These are phyloP conservation scores for Phthorimaea operculella DNA, from an alignment of 1,140 invertebrate genomes.

Conservation along the genomic window DNA sequence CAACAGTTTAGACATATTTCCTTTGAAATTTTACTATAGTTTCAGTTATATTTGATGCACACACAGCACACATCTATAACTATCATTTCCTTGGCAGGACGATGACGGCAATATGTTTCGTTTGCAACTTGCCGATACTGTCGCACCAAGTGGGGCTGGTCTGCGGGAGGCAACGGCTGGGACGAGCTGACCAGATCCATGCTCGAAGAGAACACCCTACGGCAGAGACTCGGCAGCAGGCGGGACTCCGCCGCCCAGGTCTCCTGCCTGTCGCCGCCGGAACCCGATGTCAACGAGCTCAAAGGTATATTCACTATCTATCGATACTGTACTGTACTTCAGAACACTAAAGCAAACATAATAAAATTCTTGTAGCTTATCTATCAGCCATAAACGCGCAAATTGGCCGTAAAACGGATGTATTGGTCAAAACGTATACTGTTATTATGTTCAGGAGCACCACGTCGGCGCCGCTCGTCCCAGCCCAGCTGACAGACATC, in stretches of 20 bases:
- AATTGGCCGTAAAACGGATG: neutral
- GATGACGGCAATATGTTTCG: slow-evolving; percentile 94
- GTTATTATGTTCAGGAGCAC: slow-evolving; percentile 49
- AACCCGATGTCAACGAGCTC: slow-evolving; percentile 72
- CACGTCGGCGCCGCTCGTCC: slow-evolving; percentile 81
- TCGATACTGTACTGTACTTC: no score
- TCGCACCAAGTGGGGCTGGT: slow-evolving; percentile 92
- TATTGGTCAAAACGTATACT: neutral
- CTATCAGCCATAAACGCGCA: neutral
- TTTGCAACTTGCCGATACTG: slow-evolving; percentile 93
- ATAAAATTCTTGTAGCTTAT: no score
- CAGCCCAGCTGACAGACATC: slow-evolving; percentile 87
- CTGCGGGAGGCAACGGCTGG: slow-evolving; percentile 92
- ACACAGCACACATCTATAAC: neutral
- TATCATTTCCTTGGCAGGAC: slow-evolving; percentile 73
- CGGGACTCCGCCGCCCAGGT: slow-evolving; percentile 91
- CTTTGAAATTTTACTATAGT: neutral
- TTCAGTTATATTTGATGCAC: neutral
- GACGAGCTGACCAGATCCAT: slow-evolving; percentile 89
- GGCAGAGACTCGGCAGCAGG: slow-evolving; percentile 81
- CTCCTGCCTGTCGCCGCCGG: slow-evolving; percentile 83
- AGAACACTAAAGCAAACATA: no score
- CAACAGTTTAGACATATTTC: no score
- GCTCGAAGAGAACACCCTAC: slow-evolving; percentile 84
- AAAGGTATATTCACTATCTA: slow-evolving; percentile 28